Base-by-base conservation (phyloP, 2,888 invertebrate species). In the Hemicrepidius hirtus region DNA sequence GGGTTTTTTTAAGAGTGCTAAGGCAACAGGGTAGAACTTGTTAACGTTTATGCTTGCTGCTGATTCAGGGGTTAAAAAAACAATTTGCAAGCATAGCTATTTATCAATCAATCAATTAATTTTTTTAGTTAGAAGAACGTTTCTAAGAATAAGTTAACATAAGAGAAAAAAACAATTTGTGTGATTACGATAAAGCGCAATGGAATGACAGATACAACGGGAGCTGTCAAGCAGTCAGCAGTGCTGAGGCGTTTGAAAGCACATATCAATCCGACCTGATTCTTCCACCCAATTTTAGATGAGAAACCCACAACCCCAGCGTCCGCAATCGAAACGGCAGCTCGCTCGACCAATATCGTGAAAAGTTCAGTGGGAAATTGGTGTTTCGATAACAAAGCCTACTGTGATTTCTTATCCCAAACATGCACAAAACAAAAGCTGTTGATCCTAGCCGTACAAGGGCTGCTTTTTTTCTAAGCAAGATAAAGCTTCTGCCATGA, bases 331-430 rank as follows among this genome's bases (percentile, higher is more conserved):
- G 50, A 65, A 65, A 65, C 18, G 18, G 35, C 71, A 71, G 46
- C 62, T 53, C 49, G 37, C 18, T 24, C 53, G 20, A 59, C 66
- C 60, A 66, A 65, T 41, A 62, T 53, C 64, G 62, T 41, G 62
- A 71, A 71, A 71, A 71, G 59, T 71, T 71, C 62, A 41, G 55
- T 50, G 62, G 68, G 63, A 71, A 71, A 71, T 66, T 66, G 66
- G 62, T 60, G 66, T 40, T 66, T 71, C 72, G 72, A 72, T 72
- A 72, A 63, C 68, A 68, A 72, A 72, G 55, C 72, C 55, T 55
- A 57, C 67, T 68, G 68, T 55, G 67, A 68, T 72, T 72, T 63
- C 68, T 68, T 72, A 68, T 72, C 67, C 59, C 55, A 67, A 72
- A 72, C 63, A 68, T 70, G 64, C 64, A 70, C 64, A 64, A 70